Base-by-base conservation (phyloP, 2,888 invertebrate genomes). In the Rotaria macrura region DNA sequence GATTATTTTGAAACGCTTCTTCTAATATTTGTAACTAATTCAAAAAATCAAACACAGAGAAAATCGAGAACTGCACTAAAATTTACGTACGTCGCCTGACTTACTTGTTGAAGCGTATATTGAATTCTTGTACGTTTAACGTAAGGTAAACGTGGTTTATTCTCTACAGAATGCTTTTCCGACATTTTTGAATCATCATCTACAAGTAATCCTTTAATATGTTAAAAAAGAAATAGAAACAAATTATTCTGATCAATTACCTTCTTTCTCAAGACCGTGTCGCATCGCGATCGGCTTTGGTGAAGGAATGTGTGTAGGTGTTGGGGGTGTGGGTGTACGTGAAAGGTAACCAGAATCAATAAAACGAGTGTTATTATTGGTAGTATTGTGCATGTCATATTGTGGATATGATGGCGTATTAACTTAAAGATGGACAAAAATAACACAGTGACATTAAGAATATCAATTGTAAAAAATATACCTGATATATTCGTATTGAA, bases 1-100 rank as follows among this genome's bases (percentile, higher is more conserved):
- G 74, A 74, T 38, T 74, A 23, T 7, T 9, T 25, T 74, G 23
- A 43, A 74, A 74, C 17, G 74, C 43, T 40, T 6, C 43, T 74
- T 74, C 74, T n/a, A 74, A 43, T 40, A n/a, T 74, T 40, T 74
- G 74, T 40, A 74, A 43, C 74, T 74, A 74, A 65, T 52, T 23
- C 12, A 47, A 47, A 25, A 23, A n/a, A n/a, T n/a, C 23, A 34
- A 65, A 65, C 3, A 4, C 2, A 47, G 14, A 65, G 65, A 34
- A n/a, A n/a, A n/a, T n/a, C n/a, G n/a, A n/a, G n/a, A n/a, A n/a
- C n/a, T n/a, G n/a, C n/a, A n/a, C n/a, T 29, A n/a, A 9, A 49
- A 49, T 65, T 14, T 65, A 29, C 7, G 10, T 20, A 2, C 20
- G 29, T 29, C 14, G 47, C 5, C 9, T 47, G 10, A 29, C 25